phyloP scores from a whole-genome alignment of 2,113 vertebrate genomes.

The Pituophis catenifer region DNA sequence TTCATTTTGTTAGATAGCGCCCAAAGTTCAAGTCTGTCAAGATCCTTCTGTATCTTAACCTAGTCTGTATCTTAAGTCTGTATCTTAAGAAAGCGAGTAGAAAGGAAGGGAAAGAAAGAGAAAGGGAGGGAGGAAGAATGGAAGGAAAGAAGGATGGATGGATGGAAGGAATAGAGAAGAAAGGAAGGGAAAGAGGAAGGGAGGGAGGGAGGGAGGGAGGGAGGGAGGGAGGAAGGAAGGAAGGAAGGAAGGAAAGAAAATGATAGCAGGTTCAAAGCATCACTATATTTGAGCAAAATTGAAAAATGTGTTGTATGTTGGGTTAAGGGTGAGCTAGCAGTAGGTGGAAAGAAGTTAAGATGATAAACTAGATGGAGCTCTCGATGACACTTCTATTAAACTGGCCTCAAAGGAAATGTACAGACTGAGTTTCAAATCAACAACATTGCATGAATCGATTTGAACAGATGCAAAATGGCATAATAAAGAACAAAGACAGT shows the following conservation, averaged over 20 bases:
- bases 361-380: background rate
- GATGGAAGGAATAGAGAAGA: too few relatives aligned
- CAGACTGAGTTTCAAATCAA: background rate
- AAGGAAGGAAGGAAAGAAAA: background rate
- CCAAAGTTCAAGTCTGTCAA: too few relatives aligned
- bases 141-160: too few relatives aligned
- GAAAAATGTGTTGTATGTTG: background rate
- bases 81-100: background rate
- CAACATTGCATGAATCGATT: background rate
- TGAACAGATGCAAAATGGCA: too few relatives aligned
- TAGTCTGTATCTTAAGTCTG: too few relatives aligned
- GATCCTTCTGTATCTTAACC: too few relatives aligned
- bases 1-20: too few relatives aligned
- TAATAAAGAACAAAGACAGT: background rate
- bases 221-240: background rate
- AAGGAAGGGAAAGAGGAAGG: background rate
- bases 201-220: background rate
- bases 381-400: background rate
- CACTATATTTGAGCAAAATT: background rate
- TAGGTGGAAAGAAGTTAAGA: background rate
- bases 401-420: background rate
- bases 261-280: background rate
- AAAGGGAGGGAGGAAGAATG: too few relatives aligned
- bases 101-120: too few relatives aligned
- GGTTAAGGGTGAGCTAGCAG: background rate